Evolutionary conservation across 2,113 vertebrate species (phyloP).

Genomic region (Trinectes maculatus): DNA sequence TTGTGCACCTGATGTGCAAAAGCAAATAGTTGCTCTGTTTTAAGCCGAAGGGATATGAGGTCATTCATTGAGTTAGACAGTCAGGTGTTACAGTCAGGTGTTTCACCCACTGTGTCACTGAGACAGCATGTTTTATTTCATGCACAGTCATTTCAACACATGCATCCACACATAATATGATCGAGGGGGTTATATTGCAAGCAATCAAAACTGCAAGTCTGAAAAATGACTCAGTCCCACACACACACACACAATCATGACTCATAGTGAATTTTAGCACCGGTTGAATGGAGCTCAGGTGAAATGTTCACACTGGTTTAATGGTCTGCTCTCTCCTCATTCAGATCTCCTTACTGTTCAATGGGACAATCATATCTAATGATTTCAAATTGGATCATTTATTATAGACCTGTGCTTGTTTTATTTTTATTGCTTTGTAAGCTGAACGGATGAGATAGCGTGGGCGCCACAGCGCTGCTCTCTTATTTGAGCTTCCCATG

Average conservation of each 20-base stretch:
- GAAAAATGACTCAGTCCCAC: slow-evolving; percentile 43
- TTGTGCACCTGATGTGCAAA: background rate
- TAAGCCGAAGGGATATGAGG: background rate
- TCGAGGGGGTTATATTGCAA: slow-evolving; percentile 16
- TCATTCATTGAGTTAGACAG: slow-evolving; percentile 37
- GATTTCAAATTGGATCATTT: slow-evolving; percentile 36
- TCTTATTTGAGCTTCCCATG: background rate
- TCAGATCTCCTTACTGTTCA: slow-evolving; percentile 18
- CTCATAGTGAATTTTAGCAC: slow-evolving; percentile 46
- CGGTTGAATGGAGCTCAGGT: slow-evolving; percentile 53
- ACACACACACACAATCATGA: slow-evolving; percentile 28
- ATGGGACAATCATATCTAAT: slow-evolving; percentile 15
- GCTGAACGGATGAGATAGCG: slow-evolving; percentile 18
- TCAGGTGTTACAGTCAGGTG: slow-evolving; percentile 27
- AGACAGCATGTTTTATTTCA: background rate
- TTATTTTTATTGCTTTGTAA: slow-evolving; percentile 11
- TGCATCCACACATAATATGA: background rate
- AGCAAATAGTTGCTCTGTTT: background rate
- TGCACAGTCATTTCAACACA: slow-evolving; percentile 3
- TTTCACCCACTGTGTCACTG: background rate
- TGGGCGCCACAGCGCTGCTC: too few species aligned
- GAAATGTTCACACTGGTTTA: slow-evolving; percentile 30
- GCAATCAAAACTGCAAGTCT: slow-evolving; percentile 11
- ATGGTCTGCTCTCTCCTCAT: slow-evolving; percentile 28
- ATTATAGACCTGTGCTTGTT: slow-evolving; percentile 10